Conservation (phyloP, 2,113 vertebrate genomes). For the Sisor rabdophorus region DNA sequence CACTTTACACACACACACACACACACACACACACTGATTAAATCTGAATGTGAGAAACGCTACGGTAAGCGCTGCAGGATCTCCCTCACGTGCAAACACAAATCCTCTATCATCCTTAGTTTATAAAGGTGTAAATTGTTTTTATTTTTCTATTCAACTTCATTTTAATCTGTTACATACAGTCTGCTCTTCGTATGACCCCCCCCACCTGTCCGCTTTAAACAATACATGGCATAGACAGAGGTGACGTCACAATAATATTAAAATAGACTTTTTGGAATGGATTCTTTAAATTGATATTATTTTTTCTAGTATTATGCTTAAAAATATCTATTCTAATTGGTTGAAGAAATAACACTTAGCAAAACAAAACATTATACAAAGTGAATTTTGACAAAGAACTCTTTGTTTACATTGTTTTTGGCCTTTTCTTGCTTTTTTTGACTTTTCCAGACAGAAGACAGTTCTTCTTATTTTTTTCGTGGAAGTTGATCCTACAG, state of each 20-base stretch:
- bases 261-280: constrained; percentile 20
- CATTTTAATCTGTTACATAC: neutral
- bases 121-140: too few relatives aligned
- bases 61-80: neutral
- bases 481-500: constrained; percentile 29
- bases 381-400: neutral
- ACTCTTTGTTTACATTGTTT: neutral
- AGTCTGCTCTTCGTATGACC: too few relatives aligned
- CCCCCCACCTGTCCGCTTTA: neutral
- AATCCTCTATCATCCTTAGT: neutral
- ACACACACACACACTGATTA: constrained; percentile 1
- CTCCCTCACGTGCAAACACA: neutral
- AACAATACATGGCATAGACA: constrained; percentile 62
- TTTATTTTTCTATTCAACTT: too few relatives aligned
- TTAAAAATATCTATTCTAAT: neutral
- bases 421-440: neutral
- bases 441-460: neutral
- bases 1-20: neutral
- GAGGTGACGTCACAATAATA: constrained; percentile 55
- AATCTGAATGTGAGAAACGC: too few relatives aligned
- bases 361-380: neutral
- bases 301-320: too few relatives aligned
- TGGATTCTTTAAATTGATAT: neutral
- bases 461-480: constrained; percentile 18
- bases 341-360: neutral